phyloP scores from a whole-genome alignment of 2,113 vertebrate genomes.

The Syngnathus floridae region DNA sequence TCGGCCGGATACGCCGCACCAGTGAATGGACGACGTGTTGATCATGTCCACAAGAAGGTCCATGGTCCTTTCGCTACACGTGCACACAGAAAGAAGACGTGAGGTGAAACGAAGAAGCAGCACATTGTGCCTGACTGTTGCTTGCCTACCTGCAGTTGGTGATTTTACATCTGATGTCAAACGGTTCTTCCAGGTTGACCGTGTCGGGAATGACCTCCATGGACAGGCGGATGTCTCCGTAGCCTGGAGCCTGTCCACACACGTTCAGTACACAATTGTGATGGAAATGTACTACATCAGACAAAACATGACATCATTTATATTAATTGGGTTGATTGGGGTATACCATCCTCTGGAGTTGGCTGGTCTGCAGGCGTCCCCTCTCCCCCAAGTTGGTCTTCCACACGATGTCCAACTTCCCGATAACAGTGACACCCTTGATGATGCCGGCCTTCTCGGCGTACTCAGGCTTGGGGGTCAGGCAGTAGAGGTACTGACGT shows the following conservation, averaged over 20 bases:
- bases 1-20: conserved; percentile 93
- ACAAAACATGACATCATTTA: background rate
- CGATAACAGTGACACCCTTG: conserved; percentile 95
- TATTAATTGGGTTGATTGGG: background rate
- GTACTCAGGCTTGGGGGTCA: conserved; percentile 95
- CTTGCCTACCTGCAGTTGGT: conserved; percentile 91
- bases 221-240: conserved; percentile 93
- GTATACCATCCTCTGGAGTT: conserved; percentile 93
- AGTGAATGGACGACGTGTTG: conserved; percentile 89
- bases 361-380: conserved; percentile 93
- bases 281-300: background rate
- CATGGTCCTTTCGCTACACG: conserved; percentile 92
- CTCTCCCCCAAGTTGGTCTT: conserved; percentile 96
- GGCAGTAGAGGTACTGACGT: conserved; percentile 92
- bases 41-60: conserved; percentile 96
- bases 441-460: conserved; percentile 97
- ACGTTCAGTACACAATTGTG: background rate
- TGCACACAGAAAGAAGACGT: background rate
- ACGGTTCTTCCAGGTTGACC: conserved; percentile 92
- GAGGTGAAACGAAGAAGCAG: too few species aligned
- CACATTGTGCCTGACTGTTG: background rate
- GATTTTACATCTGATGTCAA: conserved; percentile 96
- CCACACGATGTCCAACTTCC: conserved; percentile 98
- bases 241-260: conserved; percentile 84
- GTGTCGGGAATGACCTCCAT: conserved; percentile 94